Percentiles rank a stretch among this genome's conserved stretches.
Evolutionary conservation across 2,888 invertebrate species (phyloP).

Genomic region (Drosophila nr. medialis): DNA sequence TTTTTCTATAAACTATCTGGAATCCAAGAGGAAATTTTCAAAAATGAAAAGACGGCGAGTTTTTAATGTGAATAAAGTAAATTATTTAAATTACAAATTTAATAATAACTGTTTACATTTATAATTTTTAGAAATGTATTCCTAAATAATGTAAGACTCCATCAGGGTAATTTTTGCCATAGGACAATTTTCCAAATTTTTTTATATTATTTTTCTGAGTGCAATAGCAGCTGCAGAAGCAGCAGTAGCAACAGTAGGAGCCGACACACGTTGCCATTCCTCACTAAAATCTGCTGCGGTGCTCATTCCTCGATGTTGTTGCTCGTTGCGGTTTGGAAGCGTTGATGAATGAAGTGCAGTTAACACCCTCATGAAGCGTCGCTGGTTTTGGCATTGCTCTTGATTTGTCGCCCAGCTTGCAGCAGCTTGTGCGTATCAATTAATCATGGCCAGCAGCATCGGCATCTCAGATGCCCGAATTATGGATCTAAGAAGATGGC

Average conservation of each 20-base stretch:
- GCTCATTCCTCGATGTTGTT: conserved; percentile 7
- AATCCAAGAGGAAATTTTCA: neutral
- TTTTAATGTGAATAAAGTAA: too few species aligned
- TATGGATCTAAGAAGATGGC: conserved; percentile 17
- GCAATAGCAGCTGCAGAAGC: conserved; percentile 22
- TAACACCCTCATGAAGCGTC: conserved; percentile 68
- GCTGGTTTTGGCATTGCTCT: conserved; percentile 46
- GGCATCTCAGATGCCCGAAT: neutral
- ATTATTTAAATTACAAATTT: too few species aligned
- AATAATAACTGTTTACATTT: too few species aligned
- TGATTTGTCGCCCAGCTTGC: conserved; percentile 53
- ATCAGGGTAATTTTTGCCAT: accelerated
- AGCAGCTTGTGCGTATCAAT: conserved; percentile 60
- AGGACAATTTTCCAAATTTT: neutral
- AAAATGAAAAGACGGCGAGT: too few species aligned
- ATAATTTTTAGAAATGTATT: neutral
- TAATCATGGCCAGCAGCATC: conserved; percentile 67
- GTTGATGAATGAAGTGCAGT: conserved; percentile 82
- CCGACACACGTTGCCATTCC: neutral
- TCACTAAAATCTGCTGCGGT: conserved; percentile 1
- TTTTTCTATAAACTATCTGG: neutral
- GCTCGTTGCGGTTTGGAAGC: conserved; percentile 71
- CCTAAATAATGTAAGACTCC: neutral
- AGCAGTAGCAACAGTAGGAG: neutral
- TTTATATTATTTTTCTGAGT: neutral